A percentile compares a stretch with the other conserved stretches of the same genome.
Evolutionary conservation across 2,888 invertebrate genomes (phyloP).

Genomic region (Sesia bembeciformis): DNA sequence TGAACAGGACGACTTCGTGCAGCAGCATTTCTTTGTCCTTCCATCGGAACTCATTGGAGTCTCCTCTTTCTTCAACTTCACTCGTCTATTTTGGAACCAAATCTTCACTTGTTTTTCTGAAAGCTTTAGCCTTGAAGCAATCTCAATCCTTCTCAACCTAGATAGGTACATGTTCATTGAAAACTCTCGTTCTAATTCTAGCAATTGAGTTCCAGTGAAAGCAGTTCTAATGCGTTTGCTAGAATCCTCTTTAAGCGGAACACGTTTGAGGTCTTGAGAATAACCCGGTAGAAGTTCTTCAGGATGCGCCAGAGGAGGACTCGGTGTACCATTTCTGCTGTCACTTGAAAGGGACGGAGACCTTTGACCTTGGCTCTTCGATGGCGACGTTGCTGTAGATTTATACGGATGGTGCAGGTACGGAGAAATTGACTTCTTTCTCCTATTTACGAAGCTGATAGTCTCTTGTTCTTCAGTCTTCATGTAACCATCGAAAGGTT

Average conservation of each 20-base stretch:
- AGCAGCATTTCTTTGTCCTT: constrained; percentile 52
- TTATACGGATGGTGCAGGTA: constrained; percentile 60
- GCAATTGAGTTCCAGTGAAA: constrained; percentile 90
- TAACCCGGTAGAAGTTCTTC: constrained; percentile 62
- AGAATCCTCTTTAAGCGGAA: constrained; percentile 76
- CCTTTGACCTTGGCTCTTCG: constrained; percentile 55
- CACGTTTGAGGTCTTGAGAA: constrained; percentile 55
- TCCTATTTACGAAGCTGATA: constrained; percentile 38
- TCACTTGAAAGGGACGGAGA: constrained; percentile 58
- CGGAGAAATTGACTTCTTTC: constrained; percentile 60
- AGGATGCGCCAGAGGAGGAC: constrained; percentile 62
- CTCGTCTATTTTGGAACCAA: constrained; percentile 95
- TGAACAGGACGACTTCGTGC: constrained; percentile 42
- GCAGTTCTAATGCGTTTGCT: constrained; percentile 94
- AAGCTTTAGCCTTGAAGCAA: constrained; percentile 89
- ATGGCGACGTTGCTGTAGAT: constrained; percentile 42
- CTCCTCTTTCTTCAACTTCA: constrained; percentile 94
- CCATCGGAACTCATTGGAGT: constrained; percentile 61
- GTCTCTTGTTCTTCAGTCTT: constrained; percentile 54
- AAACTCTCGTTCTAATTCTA: constrained; percentile 93
- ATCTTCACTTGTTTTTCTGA: constrained; percentile 97
- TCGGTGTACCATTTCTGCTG: constrained; percentile 73
- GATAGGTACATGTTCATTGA: constrained; percentile 93
- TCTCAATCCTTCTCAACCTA: constrained; percentile 90
- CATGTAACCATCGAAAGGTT: constrained; percentile 36